A percentile compares a stretch with the other conserved stretches of the same genome.
phyloP scores from a whole-genome alignment of 2,113 vertebrate genomes.

The Gymnorhina tibicen region DNA sequence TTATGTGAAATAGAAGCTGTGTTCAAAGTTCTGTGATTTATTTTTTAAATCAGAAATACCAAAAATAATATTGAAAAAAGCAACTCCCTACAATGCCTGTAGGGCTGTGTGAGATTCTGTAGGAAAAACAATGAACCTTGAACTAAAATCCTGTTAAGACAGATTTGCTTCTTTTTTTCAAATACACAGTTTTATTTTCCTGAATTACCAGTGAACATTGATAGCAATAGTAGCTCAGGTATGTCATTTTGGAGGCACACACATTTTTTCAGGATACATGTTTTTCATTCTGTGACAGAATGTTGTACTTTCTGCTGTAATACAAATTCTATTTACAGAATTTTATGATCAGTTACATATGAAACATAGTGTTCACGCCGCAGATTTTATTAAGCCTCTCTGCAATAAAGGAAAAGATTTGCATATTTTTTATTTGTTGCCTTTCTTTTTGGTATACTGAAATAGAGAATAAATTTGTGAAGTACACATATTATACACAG shows the following conservation, averaged over 20 bases:
- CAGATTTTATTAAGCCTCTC: background rate
- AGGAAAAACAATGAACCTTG: background rate
- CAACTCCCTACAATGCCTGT: background rate
- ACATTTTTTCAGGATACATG: background rate
- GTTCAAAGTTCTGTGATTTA: background rate
- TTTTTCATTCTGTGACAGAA: background rate
- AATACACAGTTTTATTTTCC: conserved; percentile 4
- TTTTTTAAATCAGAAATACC: background rate
- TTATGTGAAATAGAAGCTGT: background rate
- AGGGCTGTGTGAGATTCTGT: background rate
- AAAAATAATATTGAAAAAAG: background rate
- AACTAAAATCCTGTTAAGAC: background rate
- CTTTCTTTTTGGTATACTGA: background rate
- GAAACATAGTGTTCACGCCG: background rate
- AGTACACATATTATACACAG: background rate
- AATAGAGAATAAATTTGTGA: background rate
- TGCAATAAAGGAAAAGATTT: background rate
- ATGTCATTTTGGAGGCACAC: background rate
- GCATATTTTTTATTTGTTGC: background rate
- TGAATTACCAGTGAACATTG: background rate
- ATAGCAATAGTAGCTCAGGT: conserved; percentile 17
- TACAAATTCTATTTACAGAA: background rate
- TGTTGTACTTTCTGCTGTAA: background rate
- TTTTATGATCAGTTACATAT: background rate
- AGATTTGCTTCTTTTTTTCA: conserved; percentile 38